Evolutionary conservation across 2,113 vertebrate species (phyloP), one percentile per base, ranked within the genome.

Genomic region (Xenopus borealis): DNA sequence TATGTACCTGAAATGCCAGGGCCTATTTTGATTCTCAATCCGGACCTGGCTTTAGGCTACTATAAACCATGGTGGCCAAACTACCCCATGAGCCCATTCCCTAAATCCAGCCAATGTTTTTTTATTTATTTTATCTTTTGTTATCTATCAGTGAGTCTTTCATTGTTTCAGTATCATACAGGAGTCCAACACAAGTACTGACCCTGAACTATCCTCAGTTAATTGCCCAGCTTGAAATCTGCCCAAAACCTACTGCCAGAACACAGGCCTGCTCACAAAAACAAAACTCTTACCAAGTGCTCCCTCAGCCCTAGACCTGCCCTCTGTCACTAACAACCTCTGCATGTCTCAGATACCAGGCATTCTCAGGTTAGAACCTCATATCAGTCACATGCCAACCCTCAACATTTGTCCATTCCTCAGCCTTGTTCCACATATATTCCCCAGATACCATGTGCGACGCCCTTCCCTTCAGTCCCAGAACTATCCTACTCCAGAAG

Each of bases 111-210:
- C n/a, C n/a, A n/a, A n/a, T n/a, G n/a, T n/a, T 53, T 53, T 12
- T 63, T 33, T n/a, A 33, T 12, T 63, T 33, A 14, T 40, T 63
- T 33, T 9, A 14, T 63, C 12, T 14, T 40, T 63, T 13, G 12
- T 63, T 63, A 10, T 10, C 30, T 63, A 33, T 11, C 63, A 27
- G 17, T 52, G 19, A 7, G 19, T 17, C 12, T 20, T 63, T 53
- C 61, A 33, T 69, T 19, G 0, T 75, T 69, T 16, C 67, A 77
- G 74, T 14, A 27, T 19, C 53, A 57, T 64, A 57, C 66, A 69
- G 47, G 46, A 70, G 27, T 17, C 52, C 10, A 55, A 27, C 20
- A 45, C 47, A 53, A 67, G n/a, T 64, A 20, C 59, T 63, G 20
- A 16, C 23, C 10, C 57, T 30, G 1, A 30, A 47, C 27, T 30